Evolutionary conservation across 1,140 invertebrate genomes (phyloP), one percentile per base, ranked within the genome.

Genomic region (Calosoma granatense): DNA sequence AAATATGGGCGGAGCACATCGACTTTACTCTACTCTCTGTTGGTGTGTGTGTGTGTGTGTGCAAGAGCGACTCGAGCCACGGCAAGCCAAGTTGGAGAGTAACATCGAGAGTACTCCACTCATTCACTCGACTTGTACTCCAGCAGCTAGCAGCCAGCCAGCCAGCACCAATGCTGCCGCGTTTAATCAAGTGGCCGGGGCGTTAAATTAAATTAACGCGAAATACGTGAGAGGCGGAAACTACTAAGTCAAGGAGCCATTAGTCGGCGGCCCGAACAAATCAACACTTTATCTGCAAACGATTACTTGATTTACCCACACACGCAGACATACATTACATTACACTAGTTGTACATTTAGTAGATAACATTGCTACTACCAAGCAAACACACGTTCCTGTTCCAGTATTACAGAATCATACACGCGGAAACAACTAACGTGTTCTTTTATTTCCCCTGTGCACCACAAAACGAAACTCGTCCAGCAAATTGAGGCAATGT

Each of bases 131-230:
- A 9, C 9, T 47, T 17, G 41, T 47, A 47, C 26, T 36, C n/a
- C 4, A 30, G 14, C 26, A 30, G 14, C 26, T 30, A n/a, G n/a
- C n/a, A n/a, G n/a, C n/a, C n/a, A n/a, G n/a, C n/a, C 17, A 6
- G 6, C 43, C 43, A 17, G 6, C 43, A 47, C 56, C 54, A 56
- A 58, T 54, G 54, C 59, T n/a, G 64, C 61, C 60, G 60, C 61
- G 62, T 62, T 67, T 67, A 67, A 67, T 67, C 66, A 67, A 65
- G 64, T 64, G 62, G 59, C 59, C 3, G 57, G 56, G 60, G 59
- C 54, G 59, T 30, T 63, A 61, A 65, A 67, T 68, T 68, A 64
- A 68, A 68, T 68, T 65, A 65, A 65, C 62, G 62, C 51, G 57
- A 22, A 55, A 30, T 63, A 62, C 60, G 62, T 61, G 62, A 63